phyloP scores from a whole-genome alignment of 2,113 vertebrate species.

The Lanius ludovicianus region DNA sequence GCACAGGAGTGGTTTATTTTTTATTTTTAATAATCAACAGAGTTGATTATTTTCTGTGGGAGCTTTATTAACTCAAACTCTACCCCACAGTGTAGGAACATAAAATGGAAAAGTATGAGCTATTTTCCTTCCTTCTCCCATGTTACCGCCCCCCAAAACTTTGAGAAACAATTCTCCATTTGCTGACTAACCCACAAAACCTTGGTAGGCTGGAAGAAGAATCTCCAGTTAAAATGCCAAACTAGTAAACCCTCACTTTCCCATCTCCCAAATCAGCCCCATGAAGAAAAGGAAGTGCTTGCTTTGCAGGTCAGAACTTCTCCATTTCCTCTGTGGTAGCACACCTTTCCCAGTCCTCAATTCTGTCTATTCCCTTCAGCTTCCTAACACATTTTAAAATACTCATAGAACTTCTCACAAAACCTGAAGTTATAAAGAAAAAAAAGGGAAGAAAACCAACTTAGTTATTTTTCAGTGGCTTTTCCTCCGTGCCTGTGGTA shows the following conservation, averaged over 20 bases:
- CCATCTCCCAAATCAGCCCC: neutral
- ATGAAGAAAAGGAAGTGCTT: neutral
- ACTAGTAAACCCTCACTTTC: neutral
- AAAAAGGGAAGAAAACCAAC: neutral
- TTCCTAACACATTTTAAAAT: neutral
- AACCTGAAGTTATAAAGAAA: neutral
- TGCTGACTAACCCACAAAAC: neutral
- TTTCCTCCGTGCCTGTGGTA: neutral
- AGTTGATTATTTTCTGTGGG: neutral
- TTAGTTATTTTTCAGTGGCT: neutral
- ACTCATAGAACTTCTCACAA: neutral
- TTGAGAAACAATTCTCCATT: neutral
- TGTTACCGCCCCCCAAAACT: neutral
- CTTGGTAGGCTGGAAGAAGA: neutral
- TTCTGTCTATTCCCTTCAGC: neutral
- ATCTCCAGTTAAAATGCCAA: neutral
- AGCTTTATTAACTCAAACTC: neutral
- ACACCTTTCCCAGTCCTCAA: neutral
- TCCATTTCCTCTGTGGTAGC: rapidly evolving
- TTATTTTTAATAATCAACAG: no score
- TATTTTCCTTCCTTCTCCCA: neutral
- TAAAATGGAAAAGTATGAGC: neutral
- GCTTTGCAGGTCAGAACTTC: neutral
- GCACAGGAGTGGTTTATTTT: neutral
- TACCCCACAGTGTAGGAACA: neutral